These are phyloP conservation scores for Diplogasteroides magnus DNA, from an alignment of 1,140 invertebrate genomes.

Conservation along the genomic window DNA sequence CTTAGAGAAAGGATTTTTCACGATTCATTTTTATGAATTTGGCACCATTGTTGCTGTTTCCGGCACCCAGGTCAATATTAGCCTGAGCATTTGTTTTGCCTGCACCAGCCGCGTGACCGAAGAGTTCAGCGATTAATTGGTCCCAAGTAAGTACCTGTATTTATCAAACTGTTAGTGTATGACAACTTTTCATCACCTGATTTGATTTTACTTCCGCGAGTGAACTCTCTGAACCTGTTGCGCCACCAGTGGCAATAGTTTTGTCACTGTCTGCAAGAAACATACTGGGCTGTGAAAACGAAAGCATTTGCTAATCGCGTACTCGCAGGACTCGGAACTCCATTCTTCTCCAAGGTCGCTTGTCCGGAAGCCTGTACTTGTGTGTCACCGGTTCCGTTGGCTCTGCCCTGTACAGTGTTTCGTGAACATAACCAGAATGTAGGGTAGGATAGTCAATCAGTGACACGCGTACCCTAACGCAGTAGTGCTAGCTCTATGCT, in stretches of 20 bases:
- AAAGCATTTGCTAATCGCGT: too few species aligned
- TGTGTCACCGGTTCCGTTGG: not conserved
- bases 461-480: too few species aligned
- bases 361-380: not conserved
- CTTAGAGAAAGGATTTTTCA: slow-evolving; percentile 13
- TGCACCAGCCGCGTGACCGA: slow-evolving; percentile 31
- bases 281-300: too few species aligned
- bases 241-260: slow-evolving; percentile 26
- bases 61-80: slow-evolving; percentile 32
- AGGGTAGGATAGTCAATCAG: too few species aligned
- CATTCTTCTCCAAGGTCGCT: slow-evolving; percentile 7
- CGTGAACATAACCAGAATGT: too few species aligned
- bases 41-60: slow-evolving; percentile 17
- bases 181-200: slow-evolving; percentile 2
- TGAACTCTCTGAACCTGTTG: slow-evolving; percentile 28
- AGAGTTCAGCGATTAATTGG: slow-evolving; percentile 27
- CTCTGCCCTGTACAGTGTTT: not conserved
- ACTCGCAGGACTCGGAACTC: not conserved
- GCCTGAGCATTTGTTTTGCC: slow-evolving; percentile 31
- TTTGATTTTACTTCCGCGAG: slow-evolving; percentile 20
- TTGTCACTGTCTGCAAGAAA: slow-evolving; percentile 22
- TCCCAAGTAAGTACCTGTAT: slow-evolving; percentile 33
- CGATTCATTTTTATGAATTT: slow-evolving; percentile 2
- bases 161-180: not conserved
- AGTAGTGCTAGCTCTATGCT: too few species aligned